Evolutionary conservation across 1,140 invertebrate genomes (phyloP).

Genomic region (Spodoptera frugiperda): DNA sequence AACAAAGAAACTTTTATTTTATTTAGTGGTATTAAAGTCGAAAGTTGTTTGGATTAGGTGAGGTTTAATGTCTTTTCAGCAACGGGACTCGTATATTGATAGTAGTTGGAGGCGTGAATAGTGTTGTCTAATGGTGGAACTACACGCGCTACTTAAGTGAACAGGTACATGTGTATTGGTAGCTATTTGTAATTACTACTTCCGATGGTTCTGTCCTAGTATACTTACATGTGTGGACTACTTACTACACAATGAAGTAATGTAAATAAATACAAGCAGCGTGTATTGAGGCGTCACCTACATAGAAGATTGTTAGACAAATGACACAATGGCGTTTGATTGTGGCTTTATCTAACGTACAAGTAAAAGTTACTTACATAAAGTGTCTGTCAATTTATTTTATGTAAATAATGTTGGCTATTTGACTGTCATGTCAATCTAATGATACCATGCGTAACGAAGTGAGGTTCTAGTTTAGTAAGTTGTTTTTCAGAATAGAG

Average conservation of each 20-base stretch:
- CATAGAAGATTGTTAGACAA: not conserved
- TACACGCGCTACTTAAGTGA: conserved; percentile 60
- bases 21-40: conserved; percentile 52
- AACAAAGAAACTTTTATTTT: conserved; percentile 57
- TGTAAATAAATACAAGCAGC: not conserved
- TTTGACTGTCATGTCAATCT: too few species aligned
- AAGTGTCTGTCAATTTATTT: too few species aligned
- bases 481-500: too few species aligned
- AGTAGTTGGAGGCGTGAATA: conserved; percentile 82
- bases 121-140: conserved; percentile 73
- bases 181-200: conserved; percentile 24
- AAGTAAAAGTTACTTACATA: too few species aligned
- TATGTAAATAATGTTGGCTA: too few species aligned
- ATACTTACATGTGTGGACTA: conserved; percentile 1
- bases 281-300: not conserved
- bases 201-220: conserved; percentile 3
- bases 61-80: conserved; percentile 55
- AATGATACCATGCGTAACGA: too few species aligned
- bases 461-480: too few species aligned
- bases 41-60: conserved; percentile 48
- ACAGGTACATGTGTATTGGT: conserved; percentile 15
- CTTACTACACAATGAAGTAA: conserved; percentile 4
- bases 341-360: too few species aligned
- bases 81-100: conserved; percentile 64
- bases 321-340: too few species aligned